A percentile compares a stretch with the other conserved stretches of the same genome.
Conservation (phyloP, 2,888 invertebrate species). For the Sacculina carcini region DNA sequence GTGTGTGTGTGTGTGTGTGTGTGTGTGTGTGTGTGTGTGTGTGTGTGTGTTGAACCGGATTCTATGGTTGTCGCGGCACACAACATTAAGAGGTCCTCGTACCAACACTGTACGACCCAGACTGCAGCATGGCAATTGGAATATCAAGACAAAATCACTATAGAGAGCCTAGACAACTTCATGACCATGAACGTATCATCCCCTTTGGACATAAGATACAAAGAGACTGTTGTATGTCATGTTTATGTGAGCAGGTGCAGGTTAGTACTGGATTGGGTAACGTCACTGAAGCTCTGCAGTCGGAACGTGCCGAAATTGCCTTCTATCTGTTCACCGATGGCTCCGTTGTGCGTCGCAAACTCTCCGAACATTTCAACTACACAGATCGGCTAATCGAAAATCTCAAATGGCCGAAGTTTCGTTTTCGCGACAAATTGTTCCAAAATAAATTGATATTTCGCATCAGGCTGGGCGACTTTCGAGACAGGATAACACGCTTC, state of each 20-base stretch:
- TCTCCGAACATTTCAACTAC: constrained; percentile 19
- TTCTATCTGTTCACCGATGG: constrained; percentile 17
- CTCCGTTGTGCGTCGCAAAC: constrained; percentile 13
- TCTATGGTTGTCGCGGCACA: too few species aligned
- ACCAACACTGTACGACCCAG: too few species aligned
- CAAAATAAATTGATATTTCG: constrained; percentile 10
- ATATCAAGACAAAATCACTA: too few species aligned
- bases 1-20: too few species aligned
- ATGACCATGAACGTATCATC: too few species aligned
- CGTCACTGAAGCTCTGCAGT: constrained; percentile 19
- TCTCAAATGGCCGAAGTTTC: constrained; percentile 11
- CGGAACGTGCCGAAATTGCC: constrained; percentile 23
- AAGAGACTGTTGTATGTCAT: too few species aligned
- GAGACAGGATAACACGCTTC: constrained; percentile 9
- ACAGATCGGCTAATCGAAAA: constrained; percentile 20
- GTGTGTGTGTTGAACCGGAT: too few species aligned
- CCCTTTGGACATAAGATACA: too few species aligned
- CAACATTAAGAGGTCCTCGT: too few species aligned
- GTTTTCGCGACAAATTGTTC: constrained; percentile 8
- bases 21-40: too few species aligned
- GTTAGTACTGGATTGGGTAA: constrained; percentile 10
- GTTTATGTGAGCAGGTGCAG: constrained; percentile 5
- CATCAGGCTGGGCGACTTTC: constrained; percentile 9
- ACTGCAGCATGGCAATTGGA: too few species aligned
- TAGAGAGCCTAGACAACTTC: too few species aligned